Conservation (phyloP, 2,888 invertebrate species). For the Ophioninae sp. region DNA sequence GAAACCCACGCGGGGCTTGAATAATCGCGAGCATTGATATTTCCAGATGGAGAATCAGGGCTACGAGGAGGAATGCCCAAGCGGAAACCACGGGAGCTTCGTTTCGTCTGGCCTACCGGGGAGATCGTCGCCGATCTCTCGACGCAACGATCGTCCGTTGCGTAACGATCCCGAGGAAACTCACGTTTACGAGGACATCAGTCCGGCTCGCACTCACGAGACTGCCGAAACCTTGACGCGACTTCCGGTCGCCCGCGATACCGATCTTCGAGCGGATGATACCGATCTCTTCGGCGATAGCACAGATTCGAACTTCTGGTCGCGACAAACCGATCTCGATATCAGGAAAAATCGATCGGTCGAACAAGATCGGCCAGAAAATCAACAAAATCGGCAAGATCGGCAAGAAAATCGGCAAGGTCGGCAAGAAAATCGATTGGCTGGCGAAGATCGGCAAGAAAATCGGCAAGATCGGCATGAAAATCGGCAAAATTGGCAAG, state of each 20-base stretch:
- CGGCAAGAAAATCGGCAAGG: too few relatives aligned
- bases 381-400: too few relatives aligned
- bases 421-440: too few relatives aligned
- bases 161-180: constrained; percentile 66
- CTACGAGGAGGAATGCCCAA: constrained; percentile 74
- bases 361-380: neutral
- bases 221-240: neutral
- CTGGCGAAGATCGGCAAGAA: too few relatives aligned
- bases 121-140: constrained; percentile 24
- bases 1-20: neutral
- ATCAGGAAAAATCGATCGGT: neutral
- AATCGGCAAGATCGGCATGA: too few relatives aligned
- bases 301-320: neutral
- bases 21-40: neutral
- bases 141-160: constrained; percentile 9
- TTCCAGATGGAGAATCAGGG: constrained; percentile 79
- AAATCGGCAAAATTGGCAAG: too few relatives aligned
- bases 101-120: neutral
- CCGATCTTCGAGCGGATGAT: neutral
- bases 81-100: constrained; percentile 22
- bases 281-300: neutral
- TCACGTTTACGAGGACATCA: constrained; percentile 78
- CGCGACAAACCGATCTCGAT: neutral
- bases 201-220: constrained; percentile 1
- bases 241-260: constrained; percentile 6